Percentiles rank a stretch among this genome's conserved stretches.
Evolutionary conservation across 2,797 vertebrate genomes (phyloP).

Genomic region (Esox lucius): DNA sequence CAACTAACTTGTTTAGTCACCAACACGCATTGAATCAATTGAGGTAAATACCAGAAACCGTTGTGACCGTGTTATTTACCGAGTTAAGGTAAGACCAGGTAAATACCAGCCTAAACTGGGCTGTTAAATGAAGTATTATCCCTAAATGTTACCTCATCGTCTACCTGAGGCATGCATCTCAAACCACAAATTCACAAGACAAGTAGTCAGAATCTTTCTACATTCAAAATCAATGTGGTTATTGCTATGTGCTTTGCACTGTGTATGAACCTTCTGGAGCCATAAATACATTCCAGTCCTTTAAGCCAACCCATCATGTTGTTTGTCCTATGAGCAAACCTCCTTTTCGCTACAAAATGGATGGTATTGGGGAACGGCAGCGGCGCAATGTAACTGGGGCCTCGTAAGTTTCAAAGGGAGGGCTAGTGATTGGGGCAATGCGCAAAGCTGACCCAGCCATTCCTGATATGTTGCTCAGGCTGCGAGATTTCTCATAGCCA

Average conservation of each 20-base stretch:
- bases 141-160: slow-evolving; percentile 41
- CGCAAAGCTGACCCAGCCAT: slow-evolving; percentile 84
- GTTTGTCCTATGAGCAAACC: slow-evolving; percentile 37
- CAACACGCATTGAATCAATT: neutral
- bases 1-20: neutral
- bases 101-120: neutral
- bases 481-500: slow-evolving; percentile 91
- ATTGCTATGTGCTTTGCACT: slow-evolving; percentile 66
- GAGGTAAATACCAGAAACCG: neutral
- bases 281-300: slow-evolving; percentile 24
- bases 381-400: slow-evolving; percentile 80
- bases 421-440: slow-evolving; percentile 83
- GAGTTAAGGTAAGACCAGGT: neutral
- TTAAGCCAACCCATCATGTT: slow-evolving; percentile 27
- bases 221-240: slow-evolving; percentile 61
- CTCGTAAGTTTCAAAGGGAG: slow-evolving; percentile 84
- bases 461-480: slow-evolving; percentile 91
- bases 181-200: slow-evolving; percentile 56
- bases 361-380: slow-evolving; percentile 86
- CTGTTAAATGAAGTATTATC: neutral
- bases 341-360: slow-evolving; percentile 82
- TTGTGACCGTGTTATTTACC: neutral
- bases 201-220: slow-evolving; percentile 44
- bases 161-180: slow-evolving; percentile 59
- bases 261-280: slow-evolving; percentile 36